Evolutionary conservation across 1,140 invertebrate species (phyloP).

Genomic region (Pachyrhynchus sulphureomaculatus): DNA sequence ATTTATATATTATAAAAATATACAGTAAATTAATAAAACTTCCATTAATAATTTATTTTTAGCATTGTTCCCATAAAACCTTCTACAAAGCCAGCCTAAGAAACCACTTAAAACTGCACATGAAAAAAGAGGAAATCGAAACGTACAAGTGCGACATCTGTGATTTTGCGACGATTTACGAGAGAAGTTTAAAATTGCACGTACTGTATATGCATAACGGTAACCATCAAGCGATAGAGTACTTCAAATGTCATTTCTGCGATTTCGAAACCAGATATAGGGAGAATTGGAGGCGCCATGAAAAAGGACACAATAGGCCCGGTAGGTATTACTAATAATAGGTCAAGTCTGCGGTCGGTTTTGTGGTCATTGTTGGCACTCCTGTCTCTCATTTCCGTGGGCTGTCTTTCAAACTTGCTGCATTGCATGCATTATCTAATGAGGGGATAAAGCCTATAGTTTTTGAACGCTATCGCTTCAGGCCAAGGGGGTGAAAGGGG

Average conservation of each 20-base stretch:
- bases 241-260: conserved; percentile 18
- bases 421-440: too few relatives aligned
- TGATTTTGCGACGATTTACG: conserved; percentile 12
- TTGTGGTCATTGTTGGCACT: too few relatives aligned
- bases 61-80: conserved; percentile 18
- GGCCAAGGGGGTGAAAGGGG: too few relatives aligned
- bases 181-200: conserved; percentile 13
- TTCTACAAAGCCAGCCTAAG: conserved; percentile 14
- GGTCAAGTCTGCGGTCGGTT: too few relatives aligned
- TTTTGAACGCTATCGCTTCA: too few relatives aligned
- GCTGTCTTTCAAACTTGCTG: too few relatives aligned
- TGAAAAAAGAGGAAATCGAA: conserved; percentile 17
- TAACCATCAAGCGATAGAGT: conserved; percentile 13
- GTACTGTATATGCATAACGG: conserved; percentile 14
- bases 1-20: too few relatives aligned
- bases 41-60: conserved; percentile 3
- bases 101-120: conserved; percentile 12
- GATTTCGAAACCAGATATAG: conserved; percentile 11
- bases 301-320: conserved; percentile 3
- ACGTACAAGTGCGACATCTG: conserved; percentile 13
- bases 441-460: too few relatives aligned
- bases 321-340: conserved; percentile 4
- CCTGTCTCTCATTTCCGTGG: too few relatives aligned
- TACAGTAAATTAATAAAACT: too few relatives aligned
- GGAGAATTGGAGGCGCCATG: conserved; percentile 18